Conservation (phyloP, 2,888 invertebrate genomes). For the Diplazon laetatorius region DNA sequence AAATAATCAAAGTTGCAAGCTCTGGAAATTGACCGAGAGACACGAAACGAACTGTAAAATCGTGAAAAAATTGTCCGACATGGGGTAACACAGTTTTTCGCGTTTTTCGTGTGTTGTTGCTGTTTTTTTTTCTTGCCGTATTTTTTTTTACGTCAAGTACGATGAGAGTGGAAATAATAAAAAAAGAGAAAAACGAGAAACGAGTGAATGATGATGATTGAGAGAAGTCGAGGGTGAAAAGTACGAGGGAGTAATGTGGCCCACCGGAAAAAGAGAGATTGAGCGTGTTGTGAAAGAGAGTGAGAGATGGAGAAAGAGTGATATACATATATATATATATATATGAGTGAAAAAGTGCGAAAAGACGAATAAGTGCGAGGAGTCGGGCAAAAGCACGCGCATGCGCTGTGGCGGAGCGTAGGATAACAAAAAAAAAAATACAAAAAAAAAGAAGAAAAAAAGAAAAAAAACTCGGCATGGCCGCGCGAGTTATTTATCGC, state of each 20-base stretch:
- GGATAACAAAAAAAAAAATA: constrained; percentile 57
- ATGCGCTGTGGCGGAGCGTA: constrained; percentile 33
- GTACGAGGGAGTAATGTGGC: constrained; percentile 34
- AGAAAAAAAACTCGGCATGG: constrained; percentile 63
- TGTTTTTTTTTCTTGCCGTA: too few species aligned
- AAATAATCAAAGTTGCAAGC: constrained; percentile 47
- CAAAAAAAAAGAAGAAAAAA: constrained; percentile 58
- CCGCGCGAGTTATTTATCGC: constrained; percentile 64
- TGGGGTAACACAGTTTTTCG: neutral
- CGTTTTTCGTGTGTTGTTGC: neutral
- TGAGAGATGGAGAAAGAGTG: constrained; percentile 31
- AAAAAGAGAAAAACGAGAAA: neutral
- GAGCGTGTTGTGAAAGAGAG: constrained; percentile 21
- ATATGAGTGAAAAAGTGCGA: constrained; percentile 50
- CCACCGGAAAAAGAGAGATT: constrained; percentile 31
- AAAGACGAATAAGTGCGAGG: constrained; percentile 57
- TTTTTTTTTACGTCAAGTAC: constrained; percentile 3
- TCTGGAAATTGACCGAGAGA: constrained; percentile 41
- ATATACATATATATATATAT: too few species aligned
- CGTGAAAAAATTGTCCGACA: constrained; percentile 47
- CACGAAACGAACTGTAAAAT: constrained; percentile 23
- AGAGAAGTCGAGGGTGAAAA: constrained; percentile 28
- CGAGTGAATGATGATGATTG: constrained; percentile 48
- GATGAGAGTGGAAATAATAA: neutral
- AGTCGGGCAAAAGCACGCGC: constrained; percentile 54